Percentiles rank a stretch among this genome's conserved stretches.
Conservation (phyloP, 1,140 invertebrate genomes). For the Charaxes varanes region DNA sequence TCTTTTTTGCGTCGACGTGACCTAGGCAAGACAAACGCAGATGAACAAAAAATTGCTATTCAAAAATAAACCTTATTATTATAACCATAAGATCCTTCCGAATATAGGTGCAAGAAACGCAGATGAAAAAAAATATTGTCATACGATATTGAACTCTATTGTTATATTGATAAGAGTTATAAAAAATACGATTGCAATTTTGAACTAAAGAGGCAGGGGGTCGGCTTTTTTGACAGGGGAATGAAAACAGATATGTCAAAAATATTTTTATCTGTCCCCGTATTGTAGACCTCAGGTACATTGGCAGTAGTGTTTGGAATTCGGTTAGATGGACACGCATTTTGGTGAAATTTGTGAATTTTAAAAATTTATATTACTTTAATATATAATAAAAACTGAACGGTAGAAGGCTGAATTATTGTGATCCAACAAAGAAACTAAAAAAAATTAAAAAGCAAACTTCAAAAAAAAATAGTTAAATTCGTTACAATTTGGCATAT, state of each 20-base stretch:
- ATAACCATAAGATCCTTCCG: too few relatives aligned
- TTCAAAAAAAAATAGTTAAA: too few relatives aligned
- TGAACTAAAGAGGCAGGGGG: constrained; percentile 24
- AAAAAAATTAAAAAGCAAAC: too few relatives aligned
- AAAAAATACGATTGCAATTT: constrained; percentile 7
- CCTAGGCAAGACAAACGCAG: constrained; percentile 15
- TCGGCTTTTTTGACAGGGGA: constrained; percentile 34
- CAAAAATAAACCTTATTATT: constrained; percentile 21
- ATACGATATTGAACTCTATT: constrained; percentile 21
- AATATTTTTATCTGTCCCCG: constrained; percentile 37
- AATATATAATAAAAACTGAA: too few relatives aligned
- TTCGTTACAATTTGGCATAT: too few relatives aligned
- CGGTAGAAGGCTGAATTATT: too few relatives aligned
- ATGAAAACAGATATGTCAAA: constrained; percentile 43
- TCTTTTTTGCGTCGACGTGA: constrained; percentile 21
- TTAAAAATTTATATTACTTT: neutral
- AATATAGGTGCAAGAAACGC: constrained; percentile 15
- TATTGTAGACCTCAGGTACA: constrained; percentile 32
- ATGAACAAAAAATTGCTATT: constrained; percentile 5
- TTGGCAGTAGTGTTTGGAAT: constrained; percentile 24
- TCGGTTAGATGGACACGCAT: constrained; percentile 17
- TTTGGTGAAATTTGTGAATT: constrained; percentile 6
- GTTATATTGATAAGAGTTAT: constrained; percentile 4
- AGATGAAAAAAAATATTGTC: constrained; percentile 6
- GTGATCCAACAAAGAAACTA: too few relatives aligned